Evolutionary conservation across 2,888 invertebrate genomes (phyloP), one percentile per base, ranked within the genome.

Genomic region (Keiferia lycopersicella): DNA sequence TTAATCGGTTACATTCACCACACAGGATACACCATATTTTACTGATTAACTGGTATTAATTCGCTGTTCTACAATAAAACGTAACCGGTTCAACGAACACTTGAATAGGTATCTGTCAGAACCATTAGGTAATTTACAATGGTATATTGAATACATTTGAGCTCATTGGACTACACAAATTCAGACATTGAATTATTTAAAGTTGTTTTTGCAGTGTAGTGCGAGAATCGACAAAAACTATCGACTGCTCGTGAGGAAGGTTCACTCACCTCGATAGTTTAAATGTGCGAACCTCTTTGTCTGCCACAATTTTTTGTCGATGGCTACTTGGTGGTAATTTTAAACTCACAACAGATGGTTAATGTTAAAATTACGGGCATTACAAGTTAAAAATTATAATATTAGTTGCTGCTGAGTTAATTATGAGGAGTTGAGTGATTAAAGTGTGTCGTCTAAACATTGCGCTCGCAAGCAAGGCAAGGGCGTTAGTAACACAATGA

Each of bases 271-370:
- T 85, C 85, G 73, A 82, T 80, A 79, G 82, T 85, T 85, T 82
- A 82, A 87, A 89, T 88, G 87, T 88, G 88, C 87, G 85, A 86
- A 86, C 80, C 84, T 87, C 88, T 86, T 88, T 87, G 88, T 87
- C 85, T 86, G 82, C 74, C 78, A 73, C 73, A 75, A 80, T 86
- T 88, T 89, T 88, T 89, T 88, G 84, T 85, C 80, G 80, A 81
- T 86, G 83, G 82, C 80, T 80, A 81, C 82, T 81, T 82, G 79
- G 79, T 81, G 76, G 79, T 76, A 80, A 81, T 22, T 62, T 62
- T 48, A 18, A 61, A n/a, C 61, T 81, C 78, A 77, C 72, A 75
- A 73, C 75, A 80, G 73, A 81, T 80, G 76, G 72, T 61, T 34
- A 34, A 61, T 30, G 10, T 76, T 76, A 79, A 80, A 76, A 77